Base-by-base conservation (phyloP, 2,888 invertebrate genomes). In the Xestoiulus laeticollis region DNA sequence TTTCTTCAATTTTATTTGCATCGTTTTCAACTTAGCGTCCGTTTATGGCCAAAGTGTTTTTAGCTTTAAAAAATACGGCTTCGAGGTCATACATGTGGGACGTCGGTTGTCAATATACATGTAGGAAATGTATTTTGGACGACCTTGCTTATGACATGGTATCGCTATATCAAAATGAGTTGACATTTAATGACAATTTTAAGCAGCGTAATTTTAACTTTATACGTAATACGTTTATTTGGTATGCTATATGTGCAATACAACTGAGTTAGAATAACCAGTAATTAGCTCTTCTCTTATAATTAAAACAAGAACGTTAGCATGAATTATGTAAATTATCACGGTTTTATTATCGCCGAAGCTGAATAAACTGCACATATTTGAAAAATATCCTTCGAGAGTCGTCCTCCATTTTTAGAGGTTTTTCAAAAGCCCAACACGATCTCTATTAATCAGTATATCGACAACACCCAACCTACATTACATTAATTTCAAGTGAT, bases 121-220 rank as follows among this genome's bases (percentile, higher is more conserved):
- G n/a, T n/a, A n/a, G 59, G 59, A 59, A 59, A 59, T 59, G 59
- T n/a, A 59, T 59, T 59, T 59, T n/a, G 59, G 59, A 19, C 59
- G 59, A n/a, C 59, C 59, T 59, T 59, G 59, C 59, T 59, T 59
- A 59, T 59, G n/a, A 59, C 59, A 59, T 59, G 59, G 16, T 59
- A 59, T 59, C 59, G 59, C 59, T 59, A 59, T 59, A 59, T 59
- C 59, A 59, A 59, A 59, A 59, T n/a, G 19, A 59, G 59, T 59
- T 59, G 59, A 59, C 22, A 59, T 59, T 59, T 59, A 59, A 59
- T 59, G 59, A 59, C 59, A 59, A 59, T 22, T 59, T 59, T 59
- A 19, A n/a, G 22, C 59, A 22, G 59, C n/a, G 59, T n/a, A 59
- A 59, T n/a, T n/a, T 59, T 59, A 59, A 22, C 59, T 22, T 59